Conservation (phyloP, 2,113 vertebrate genomes). For the Hippopotamus amphibius region DNA sequence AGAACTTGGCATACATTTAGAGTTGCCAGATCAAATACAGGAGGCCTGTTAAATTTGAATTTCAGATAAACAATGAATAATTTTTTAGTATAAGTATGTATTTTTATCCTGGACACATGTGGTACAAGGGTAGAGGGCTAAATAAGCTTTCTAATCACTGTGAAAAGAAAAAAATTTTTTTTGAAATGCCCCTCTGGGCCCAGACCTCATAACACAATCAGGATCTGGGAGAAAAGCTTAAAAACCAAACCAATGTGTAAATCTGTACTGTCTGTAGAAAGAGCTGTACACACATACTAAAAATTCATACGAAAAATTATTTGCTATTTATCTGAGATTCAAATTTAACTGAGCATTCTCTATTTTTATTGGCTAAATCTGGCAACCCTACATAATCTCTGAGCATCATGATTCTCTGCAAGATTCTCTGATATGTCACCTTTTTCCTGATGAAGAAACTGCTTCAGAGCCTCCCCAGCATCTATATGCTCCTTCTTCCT, state of each 20-base stretch:
- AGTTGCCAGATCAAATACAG: conserved; percentile 62
- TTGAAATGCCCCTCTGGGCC: conserved; percentile 28
- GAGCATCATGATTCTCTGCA: conserved; percentile 53
- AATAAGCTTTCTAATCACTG: conserved; percentile 49
- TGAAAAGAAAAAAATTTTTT: not conserved
- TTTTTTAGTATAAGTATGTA: conserved; percentile 33
- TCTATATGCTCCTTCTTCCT: conserved; percentile 2
- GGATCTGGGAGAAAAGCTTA: conserved; percentile 52
- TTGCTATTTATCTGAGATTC: conserved; percentile 68
- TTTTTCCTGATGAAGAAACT: conserved; percentile 39
- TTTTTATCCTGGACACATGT: conserved; percentile 58
- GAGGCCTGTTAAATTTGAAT: conserved; percentile 62
- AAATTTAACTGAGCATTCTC: conserved; percentile 44
- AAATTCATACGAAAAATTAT: conserved; percentile 17
- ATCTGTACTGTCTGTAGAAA: conserved; percentile 51
- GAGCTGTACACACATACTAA: not conserved
- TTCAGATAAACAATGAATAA: conserved; percentile 62
- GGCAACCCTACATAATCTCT: not conserved
- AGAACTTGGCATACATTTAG: conserved; percentile 54
- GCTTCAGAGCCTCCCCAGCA: conserved; percentile 12
- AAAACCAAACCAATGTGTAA: conserved; percentile 32
- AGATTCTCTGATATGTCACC: conserved; percentile 5
- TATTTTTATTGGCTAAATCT: conserved; percentile 56
- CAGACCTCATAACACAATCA: conserved; percentile 46
- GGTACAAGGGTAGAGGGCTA: conserved; percentile 31